Base-by-base conservation (phyloP, 2,113 vertebrate genomes). In the Acrocephalus arundinaceus region DNA sequence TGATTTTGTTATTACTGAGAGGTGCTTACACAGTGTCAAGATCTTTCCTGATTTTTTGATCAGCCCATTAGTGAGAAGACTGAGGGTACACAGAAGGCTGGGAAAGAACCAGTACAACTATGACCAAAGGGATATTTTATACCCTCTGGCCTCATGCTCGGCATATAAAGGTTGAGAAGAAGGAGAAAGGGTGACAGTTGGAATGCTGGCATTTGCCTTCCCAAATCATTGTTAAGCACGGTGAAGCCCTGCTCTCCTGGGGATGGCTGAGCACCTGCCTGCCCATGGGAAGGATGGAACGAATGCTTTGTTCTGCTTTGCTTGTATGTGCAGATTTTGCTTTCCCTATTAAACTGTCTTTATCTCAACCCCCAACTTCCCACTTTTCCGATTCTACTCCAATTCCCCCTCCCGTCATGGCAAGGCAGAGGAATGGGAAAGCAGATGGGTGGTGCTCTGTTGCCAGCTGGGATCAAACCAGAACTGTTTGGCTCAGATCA, bases 211-310 rank as follows among this genome's bases (percentile, higher is more conserved):
- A 51, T 51, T 58, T 58, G 22, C 33, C 45, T 58, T 73, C 45
- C 27, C 27, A 58, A 37, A 37, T 16, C 37, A 23, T 31, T 0
- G 0, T 19, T 28, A 19, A 5, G 6, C 22, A 5, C 8, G 6
- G 12, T 49, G 31, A 66, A 43, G 37, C 3, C 9, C 52, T 51
- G 59, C 27, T 28, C 15, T 66, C 27, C 31, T 45, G 27, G 37
- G 51, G 12, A 45, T 33, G 51, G 22, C 37, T 28, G 76, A 73
- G 73, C 15, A 58, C 14, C 13, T 57, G 14, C 25, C 51, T 23
- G 43, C 18, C 17, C 25, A 16, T 15, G 59, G 37, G 45, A 58
- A 81, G 8, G 35, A 13, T 15, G 28, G 51, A 73, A 73, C 2
- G 0, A 66, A 58, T 15, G 16, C 11, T 65, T 66, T 37, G 25